Base-by-base conservation (phyloP, 2,888 invertebrate species). In the Campopleginae sp. region DNA sequence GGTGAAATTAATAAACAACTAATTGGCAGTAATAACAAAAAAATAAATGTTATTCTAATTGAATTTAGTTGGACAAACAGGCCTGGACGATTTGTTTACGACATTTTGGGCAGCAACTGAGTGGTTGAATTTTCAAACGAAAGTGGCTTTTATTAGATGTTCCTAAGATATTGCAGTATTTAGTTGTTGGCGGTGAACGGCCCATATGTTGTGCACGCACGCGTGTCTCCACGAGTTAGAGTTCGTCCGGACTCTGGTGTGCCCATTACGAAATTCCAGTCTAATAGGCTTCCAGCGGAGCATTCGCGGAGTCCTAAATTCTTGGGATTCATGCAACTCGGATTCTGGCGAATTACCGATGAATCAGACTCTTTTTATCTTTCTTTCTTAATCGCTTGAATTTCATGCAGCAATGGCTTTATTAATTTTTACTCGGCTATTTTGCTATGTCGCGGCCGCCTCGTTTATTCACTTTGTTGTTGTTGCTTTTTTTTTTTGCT, bases 211-310 rank as follows among this genome's bases (percentile, higher is more conserved):
- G 6, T 27, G 42, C n/a, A 65, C 44, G 42, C 23, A 42, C 27
- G 68, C 44, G 17, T 68, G 7, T 42, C 8, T 38, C 38, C 8
- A 38, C 6, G 63, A 38, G 51, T 71, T 42, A 42, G 58, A 61
- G 44, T 61, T 75, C 44, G 44, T 68, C 61, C n/a, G 44, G 63
- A 71, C 14, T 61, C 42, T 14, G 48, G 38, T 38, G 38, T 46
- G 63, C 87, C 88, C 86, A 87, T 89, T 90, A 87, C 86, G 86
- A 86, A 89, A 90, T 90, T 89, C 87, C 89, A 87, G 76, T 84
- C 87, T 89, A 89, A 89, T 86, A 80, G 88, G 88, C 90, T 90
- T 89, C 87, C 88, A 87, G 87, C 86, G 82, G 85, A 87, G 80
- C 83, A 84, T 86, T 85, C 84, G 82, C 86, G 84, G 74, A 84